Base-by-base conservation (phyloP, 2,797 vertebrate species). In the Aplochiton taeniatus region DNA sequence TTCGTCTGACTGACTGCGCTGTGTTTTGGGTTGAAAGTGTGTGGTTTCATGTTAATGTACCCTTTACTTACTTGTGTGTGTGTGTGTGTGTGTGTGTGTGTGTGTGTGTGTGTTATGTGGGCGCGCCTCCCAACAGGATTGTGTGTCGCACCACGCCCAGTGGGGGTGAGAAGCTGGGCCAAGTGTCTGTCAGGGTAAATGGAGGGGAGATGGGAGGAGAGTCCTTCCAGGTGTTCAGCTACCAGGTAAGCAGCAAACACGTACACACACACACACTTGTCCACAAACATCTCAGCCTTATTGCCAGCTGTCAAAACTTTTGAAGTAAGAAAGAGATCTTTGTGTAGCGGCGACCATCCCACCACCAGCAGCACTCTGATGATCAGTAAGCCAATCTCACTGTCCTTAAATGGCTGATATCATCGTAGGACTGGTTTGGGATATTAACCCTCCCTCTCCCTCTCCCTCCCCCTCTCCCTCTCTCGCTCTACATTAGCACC, bases 141-240 rank as follows among this genome's bases (percentile, higher is more conserved):
- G 95, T 98, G 52, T 99, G 97, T 8, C 53, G 84, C 84, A 95
- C 96, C 0, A 90, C 86, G 0, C 82, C 86, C 67, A 96, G 94
- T 16, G 56, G 84, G 55, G 86, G 87, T 0, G 93, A 94, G 85
- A 93, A 83, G 76, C 65, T 72, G 0, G 96, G 94, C 4, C 79
- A 89, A 0, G 83, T 95, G 3, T 92, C 88, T 0, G 96, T 99
- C 57, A 89, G 93, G 76, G 96, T 98, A 50, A 92, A 85, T 1
- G 93, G 94, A 76, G 94, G 96, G 85, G 93, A 93, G 66, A 87
- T 82, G 0, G 94, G 96, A 8, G 45, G 96, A 8, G 45, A 89
- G 66, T 99, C 96, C 42, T 91, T 65, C 18, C 93, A 94, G 48
- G 71, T 72, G 17, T 99, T 98, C 84, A 93, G 91, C 75, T 99